Conservation (phyloP, 1,140 invertebrate genomes). For the Zaprionus kolodkinae region DNA sequence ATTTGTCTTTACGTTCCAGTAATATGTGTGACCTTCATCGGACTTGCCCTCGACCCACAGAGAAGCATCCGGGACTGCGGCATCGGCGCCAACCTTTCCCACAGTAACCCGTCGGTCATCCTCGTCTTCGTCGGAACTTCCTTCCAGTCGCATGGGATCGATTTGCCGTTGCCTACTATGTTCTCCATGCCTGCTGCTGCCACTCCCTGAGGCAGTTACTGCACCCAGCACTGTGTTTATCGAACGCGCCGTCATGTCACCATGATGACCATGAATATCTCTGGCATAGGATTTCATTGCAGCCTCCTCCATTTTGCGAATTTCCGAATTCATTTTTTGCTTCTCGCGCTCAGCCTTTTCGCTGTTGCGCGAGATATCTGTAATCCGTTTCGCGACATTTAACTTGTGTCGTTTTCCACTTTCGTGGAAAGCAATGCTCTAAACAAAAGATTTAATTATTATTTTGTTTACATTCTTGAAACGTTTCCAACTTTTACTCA, state of each 20-base stretch:
- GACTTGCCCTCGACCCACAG: conserved; percentile 89
- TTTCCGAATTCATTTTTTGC: conserved; percentile 90
- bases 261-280: conserved; percentile 86
- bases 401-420: conserved; percentile 96
- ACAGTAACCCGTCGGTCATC: conserved; percentile 72
- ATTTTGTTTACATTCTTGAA: conserved; percentile 3
- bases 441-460: conserved; percentile 51
- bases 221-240: conserved; percentile 67
- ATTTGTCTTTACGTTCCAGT: conserved; percentile 91
- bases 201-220: conserved; percentile 16
- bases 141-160: conserved; percentile 77
- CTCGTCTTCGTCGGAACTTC: conserved; percentile 83
- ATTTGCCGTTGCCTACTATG: conserved; percentile 51
- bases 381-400: conserved; percentile 94
- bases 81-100: conserved; percentile 75
- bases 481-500: conserved; percentile 84
- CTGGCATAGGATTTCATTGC: conserved; percentile 93
- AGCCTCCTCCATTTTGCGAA: conserved; percentile 95
- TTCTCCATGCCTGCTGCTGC: not conserved
- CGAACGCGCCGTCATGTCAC: conserved; percentile 89
- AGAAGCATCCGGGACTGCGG: conserved; percentile 79
- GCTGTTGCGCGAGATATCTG: conserved; percentile 93
- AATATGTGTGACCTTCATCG: conserved; percentile 90
- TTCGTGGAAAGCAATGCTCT: conserved; percentile 98
- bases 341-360: conserved; percentile 91